Base-by-base conservation (phyloP, 2,888 invertebrate species). In the Erebia palarica region DNA sequence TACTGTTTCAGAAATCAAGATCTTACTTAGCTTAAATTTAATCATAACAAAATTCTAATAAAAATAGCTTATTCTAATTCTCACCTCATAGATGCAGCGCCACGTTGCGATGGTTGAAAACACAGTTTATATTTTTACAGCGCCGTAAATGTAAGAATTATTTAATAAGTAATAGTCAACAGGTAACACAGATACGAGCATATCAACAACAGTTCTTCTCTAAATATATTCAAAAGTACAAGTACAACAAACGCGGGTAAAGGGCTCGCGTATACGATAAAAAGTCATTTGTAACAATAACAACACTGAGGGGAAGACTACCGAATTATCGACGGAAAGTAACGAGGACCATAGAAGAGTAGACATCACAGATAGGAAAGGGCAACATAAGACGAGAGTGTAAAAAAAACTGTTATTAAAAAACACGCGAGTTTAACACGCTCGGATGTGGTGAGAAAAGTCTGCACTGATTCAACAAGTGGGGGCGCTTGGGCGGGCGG, bases 141-240 rank as follows among this genome's bases (percentile, higher is more conserved):
- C 77, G 76, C 73, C 73, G 76, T 65, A 71, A 71, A 85, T 82
- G 82, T 85, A 86, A 82, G 81, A 81, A 84, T 81, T 80, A 84
- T 79, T 81, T 13, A 63, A 55, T 85, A 88, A 86, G 88, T 84
- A 89, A 86, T 90, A 92, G 89, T 90, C 86, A 92, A 92, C 92
- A 91, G 89, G 86, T 92, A 92, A 92, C 91, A 92, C 91, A 91
- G 91, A 88, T 90, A 85, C 81, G 87, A 91, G 90, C 90, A 85
- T 86, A 84, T 58, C 77, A 89, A 90, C 88, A 92, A 91, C 88
- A 90, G 90, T 87, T 84, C 21, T 47, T 84, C 21, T 47, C 47
- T 89, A 91, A 89, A 92, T 86, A 88, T 89, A 84, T 89, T 85
- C 86, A 91, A 91, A 91, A 88, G 88, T 90, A 86, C 86, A 90